Evolutionary conservation across 2,113 vertebrate species (phyloP), one percentile per base, ranked within the genome.

Genomic region (Pangasianodon gigas): DNA sequence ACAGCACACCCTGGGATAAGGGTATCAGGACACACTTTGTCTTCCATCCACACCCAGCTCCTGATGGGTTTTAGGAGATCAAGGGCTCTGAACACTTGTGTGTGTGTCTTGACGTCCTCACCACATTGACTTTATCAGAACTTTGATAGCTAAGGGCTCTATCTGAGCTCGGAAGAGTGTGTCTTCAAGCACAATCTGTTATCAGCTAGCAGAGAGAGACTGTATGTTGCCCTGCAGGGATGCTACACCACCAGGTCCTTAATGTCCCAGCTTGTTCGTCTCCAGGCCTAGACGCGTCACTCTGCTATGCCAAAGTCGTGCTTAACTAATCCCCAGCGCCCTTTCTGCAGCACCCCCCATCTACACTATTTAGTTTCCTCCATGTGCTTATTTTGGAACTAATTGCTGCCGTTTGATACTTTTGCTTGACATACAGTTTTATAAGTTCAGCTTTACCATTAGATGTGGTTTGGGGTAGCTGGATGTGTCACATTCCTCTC

Each of bases 111-210:
- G 52, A 48, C 21, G 79, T 92, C 91, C 56, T 71, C 16, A 29
- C 24, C 81, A 89, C 46, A 44, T 74, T 87, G 86, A 67, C 71
- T 67, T 89, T 89, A 92, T 92, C 91, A 89, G 37, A 89, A 48
- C 74, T 69, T 82, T 89, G 91, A 90, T 91, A 89, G 91, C 81
- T 69, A 24, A 79, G 80, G 67, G 48, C 80, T 89, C 41, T 89
- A 74, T 92, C 80, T 69, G 85, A 80, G 48, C 37, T 62, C 6
- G n/a, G 54, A 69, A 80, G 46, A 69, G 84, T n/a, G 69, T 82
- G 82, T 88, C 90, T 58, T 89, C 75, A 89, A 67, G 75, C 65
- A 52, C n/a, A 87, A 44, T 79, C 79, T 92, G 51, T 92, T 91
- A 92, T 92, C 91, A 86, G 58, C 71, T 74, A 65, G 56, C 67